Base-by-base conservation (phyloP, 1,140 invertebrate species). In the Globodera ellingtonae region DNA sequence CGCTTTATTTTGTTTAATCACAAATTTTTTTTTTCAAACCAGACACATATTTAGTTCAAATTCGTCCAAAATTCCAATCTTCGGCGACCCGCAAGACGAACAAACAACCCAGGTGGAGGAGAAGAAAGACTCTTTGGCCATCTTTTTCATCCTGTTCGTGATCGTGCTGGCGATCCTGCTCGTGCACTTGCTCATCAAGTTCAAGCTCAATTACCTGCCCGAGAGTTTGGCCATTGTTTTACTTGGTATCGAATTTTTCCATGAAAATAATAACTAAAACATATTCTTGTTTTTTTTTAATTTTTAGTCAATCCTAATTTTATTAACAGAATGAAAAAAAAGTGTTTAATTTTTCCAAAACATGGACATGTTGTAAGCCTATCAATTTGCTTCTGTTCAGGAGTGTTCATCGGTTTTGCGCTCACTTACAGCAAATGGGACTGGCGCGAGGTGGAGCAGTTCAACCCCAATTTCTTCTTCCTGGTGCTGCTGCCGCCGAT, bases 181-280 rank as follows among this genome's bases (percentile, higher is more conserved):
- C 18, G 97, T 98, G 83, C 97, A 98, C 90, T 91, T 95, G 1
- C 94, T 99, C 93, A 91, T 99, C 4, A 94, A 96, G 89, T 97
- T 94, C 3, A 94, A 96, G 88, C 96, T 98, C 86, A 94, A 96
- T 85, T 98, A 97, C 90, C 91, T 98, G 21, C 97, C 97, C 0
- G 97, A 99, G 90, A 96, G 95, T 90, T 94, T 98, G 75, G 95
- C 97, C n/a, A 95, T 98, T 84, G 95, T 98, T 21, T 94, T 98
- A 87, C 91, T 98, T 18, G 92, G 92, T 81, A 81, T 35, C 67
- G 15, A 18, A 15, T 21, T 82, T 52, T 35, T 82, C 35, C 35
- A 44, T 78, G 46, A 44, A 48, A 74, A 65, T 62, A 7, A 13
- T 35, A 35, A 35, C 35, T 35, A 3, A 35, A 35, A 35, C 35